Base-by-base conservation (phyloP, 2,888 invertebrate genomes). In the Serrognathus titanus region DNA sequence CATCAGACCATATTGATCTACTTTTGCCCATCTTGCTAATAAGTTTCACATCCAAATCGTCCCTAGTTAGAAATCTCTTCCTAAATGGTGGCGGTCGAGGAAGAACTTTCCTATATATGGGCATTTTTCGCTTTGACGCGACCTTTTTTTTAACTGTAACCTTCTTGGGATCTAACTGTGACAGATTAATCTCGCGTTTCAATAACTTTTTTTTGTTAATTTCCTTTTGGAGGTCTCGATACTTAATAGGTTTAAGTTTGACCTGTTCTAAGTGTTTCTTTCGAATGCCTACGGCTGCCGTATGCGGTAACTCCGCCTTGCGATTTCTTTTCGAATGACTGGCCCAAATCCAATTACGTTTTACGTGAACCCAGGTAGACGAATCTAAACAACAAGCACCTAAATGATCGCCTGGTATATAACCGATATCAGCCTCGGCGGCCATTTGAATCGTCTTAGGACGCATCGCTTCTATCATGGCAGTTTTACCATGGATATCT, bases 381-480 rank as follows among this genome's bases (percentile, higher is more conserved):
- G 89, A 87, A 71, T 90, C 88, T 0, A 89, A 76, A 0, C 92
- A 90, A 10, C 83, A 89, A 0, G 90, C 89, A 1, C 89, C 90
- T 53, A 80, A 76, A 3, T 79, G 79, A 77, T 92, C 90, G 0
- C 92, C 92, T 0, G 90, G 90, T 36, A 89, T 77, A 5, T 75
- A 69, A 0, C 88, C 88, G 4, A 65, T 74, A 65, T 88, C 87
- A 41, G 76, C 69, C 6, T 69, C 66, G 0, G 67, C 24, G 2
- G 83, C 82, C 57, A 81, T 79, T 1, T 80, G 75, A 0, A 79
- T 72, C 1, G 71, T 68, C 52, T 78, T 78, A 0, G 82, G 72
- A 53, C 71, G 69, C 9, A 79, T 59, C 1, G 81, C 73, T 48
- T 77, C 72, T 3, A 80, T 65, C 76, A 86, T 69, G 3, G 72